These are phyloP conservation scores for Cebus imitator DNA, from an alignment of 2,113 vertebrate genomes.

Conservation along the genomic window DNA sequence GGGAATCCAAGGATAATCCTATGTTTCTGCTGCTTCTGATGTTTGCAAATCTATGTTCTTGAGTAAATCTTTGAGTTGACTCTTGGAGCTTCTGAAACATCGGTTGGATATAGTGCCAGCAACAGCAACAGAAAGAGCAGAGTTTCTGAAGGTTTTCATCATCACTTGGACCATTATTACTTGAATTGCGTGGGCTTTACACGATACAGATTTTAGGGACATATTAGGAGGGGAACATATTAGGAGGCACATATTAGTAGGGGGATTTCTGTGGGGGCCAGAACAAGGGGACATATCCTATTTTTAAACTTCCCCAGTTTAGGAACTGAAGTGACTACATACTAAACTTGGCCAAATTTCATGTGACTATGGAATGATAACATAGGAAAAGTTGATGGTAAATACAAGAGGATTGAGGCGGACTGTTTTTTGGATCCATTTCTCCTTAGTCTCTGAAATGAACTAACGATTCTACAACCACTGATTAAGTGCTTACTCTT, in stretches of 20 bases:
- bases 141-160: neutral
- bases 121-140: neutral
- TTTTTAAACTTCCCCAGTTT: neutral
- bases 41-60: neutral
- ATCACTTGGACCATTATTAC: neutral
- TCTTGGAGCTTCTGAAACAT: neutral
- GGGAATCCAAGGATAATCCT: neutral
- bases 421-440: neutral
- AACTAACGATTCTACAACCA: neutral
- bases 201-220: neutral
- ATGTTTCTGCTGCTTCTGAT: neutral
- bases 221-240: neutral
- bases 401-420: neutral
- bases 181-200: neutral
- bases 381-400: neutral
- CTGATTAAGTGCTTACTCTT: slow-evolving; percentile 36
- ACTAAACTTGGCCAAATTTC: neutral
- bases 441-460: neutral
- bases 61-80: neutral
- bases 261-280: neutral
- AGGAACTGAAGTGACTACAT: neutral
- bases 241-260: neutral
- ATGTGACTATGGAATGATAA: too few species aligned
- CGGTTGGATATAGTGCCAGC: neutral
- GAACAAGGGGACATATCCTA: neutral